Conservation (phyloP, 2,888 invertebrate genomes). For the Hoplodrina blanda region DNA sequence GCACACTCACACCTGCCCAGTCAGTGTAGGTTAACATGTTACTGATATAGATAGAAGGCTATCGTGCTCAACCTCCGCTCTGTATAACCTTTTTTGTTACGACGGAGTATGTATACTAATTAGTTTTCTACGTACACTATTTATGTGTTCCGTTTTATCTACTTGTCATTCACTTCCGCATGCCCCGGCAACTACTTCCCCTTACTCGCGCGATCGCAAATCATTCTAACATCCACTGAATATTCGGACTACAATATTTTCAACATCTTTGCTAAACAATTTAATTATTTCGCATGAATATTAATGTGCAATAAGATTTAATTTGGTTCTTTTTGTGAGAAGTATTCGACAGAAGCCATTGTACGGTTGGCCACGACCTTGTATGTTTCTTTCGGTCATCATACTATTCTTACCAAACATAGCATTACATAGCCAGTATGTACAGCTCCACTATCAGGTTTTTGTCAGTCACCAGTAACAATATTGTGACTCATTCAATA, state of each 20-base stretch:
- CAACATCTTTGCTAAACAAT: slow-evolving; percentile 31
- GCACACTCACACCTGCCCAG: slow-evolving; percentile 67
- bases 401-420: slow-evolving; percentile 75
- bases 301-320: slow-evolving; percentile 66
- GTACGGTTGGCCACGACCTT: slow-evolving; percentile 85
- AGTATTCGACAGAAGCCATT: slow-evolving; percentile 79
- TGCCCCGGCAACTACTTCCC: slow-evolving; percentile 33
- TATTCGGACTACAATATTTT: slow-evolving; percentile 17
- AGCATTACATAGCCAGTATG: slow-evolving; percentile 58
- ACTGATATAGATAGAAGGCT: slow-evolving; percentile 81
- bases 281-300: slow-evolving; percentile 63
- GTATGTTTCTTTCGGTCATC: slow-evolving; percentile 79
- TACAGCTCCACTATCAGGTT: slow-evolving; percentile 73
- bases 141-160: slow-evolving; percentile 66
- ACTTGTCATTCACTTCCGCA: slow-evolving; percentile 63
- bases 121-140: slow-evolving; percentile 67
- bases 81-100: slow-evolving; percentile 70
- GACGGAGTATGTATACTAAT: slow-evolving; percentile 65
- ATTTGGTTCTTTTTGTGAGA: slow-evolving; percentile 54
- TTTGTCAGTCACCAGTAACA: slow-evolving; percentile 75
- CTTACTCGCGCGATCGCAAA: slow-evolving; percentile 13
- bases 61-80: slow-evolving; percentile 72
- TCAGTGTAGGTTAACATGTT: slow-evolving; percentile 79
- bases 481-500: slow-evolving; percentile 81
- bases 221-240: slow-evolving; percentile 13